phyloP scores from a whole-genome alignment of 2,113 vertebrate genomes.

The Myrmecobius fasciatus region DNA sequence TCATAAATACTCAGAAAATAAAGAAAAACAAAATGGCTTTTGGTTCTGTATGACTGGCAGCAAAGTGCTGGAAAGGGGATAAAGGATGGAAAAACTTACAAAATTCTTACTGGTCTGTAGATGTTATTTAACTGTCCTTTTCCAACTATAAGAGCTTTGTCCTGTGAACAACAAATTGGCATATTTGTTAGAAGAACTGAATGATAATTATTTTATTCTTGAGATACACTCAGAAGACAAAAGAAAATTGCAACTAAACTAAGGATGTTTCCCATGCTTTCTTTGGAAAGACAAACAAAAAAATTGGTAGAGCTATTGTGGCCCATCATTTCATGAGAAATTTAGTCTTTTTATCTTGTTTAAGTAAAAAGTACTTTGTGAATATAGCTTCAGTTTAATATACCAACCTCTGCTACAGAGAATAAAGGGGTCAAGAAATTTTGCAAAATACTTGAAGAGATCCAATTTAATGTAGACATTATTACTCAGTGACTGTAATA shows the following conservation, averaged over 20 bases:
- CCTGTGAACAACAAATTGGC: neutral
- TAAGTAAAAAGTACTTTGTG: neutral
- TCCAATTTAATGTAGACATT: neutral
- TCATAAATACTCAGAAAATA: neutral
- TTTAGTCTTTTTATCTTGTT: neutral
- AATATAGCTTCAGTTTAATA: neutral
- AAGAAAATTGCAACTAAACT: neutral
- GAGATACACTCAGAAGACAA: neutral
- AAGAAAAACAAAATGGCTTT: neutral
- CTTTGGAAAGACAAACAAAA: too few species aligned
- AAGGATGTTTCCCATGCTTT: neutral
- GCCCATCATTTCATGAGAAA: neutral
- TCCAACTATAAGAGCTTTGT: neutral
- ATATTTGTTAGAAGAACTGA: neutral
- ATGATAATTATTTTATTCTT: neutral
- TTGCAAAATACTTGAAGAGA: neutral
- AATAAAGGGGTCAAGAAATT: neutral
- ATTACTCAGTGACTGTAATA: neutral
- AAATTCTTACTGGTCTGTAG: neutral
- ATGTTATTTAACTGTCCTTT: neutral
- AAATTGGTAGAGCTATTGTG: neutral
- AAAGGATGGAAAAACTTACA: neutral
- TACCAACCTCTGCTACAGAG: neutral
- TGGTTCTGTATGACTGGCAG: neutral
- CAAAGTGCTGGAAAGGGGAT: neutral